These are phyloP conservation scores for Hoplostethus mediterraneus DNA, from an alignment of 2,797 vertebrate species.

Conservation along the genomic window DNA sequence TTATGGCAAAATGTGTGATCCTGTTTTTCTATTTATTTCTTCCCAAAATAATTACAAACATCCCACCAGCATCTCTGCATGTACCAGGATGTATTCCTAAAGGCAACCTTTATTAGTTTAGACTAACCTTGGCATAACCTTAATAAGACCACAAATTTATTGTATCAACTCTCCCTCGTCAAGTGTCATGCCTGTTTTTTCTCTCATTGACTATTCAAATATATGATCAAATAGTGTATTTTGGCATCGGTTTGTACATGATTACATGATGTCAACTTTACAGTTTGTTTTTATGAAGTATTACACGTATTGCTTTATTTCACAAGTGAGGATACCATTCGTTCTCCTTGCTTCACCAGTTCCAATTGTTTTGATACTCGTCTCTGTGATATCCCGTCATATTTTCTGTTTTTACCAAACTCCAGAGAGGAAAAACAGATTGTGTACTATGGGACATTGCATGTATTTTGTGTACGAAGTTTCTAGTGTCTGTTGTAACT, in stretches of 20 bases:
- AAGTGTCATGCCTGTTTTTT: neutral
- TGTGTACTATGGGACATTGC: conserved; percentile 71
- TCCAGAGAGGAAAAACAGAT: conserved; percentile 21
- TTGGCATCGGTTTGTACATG: conserved; percentile 18
- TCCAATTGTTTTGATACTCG: conserved; percentile 30
- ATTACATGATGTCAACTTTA: neutral
- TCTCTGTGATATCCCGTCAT: conserved; percentile 11
- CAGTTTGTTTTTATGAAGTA: conserved; percentile 33
- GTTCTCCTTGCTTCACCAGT: conserved; percentile 3
- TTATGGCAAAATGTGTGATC: neutral
- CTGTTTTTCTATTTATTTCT: neutral
- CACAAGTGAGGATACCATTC: neutral
- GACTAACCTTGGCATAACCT: neutral
- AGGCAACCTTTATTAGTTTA: conserved; percentile 6
- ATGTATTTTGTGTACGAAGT: conserved; percentile 83
- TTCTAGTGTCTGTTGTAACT: conserved; percentile 64
- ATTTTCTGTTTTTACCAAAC: conserved; percentile 33
- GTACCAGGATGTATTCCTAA: conserved; percentile 16
- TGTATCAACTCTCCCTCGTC: neutral
- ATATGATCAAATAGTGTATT: conserved; percentile 21
- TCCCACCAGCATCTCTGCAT: conserved; percentile 3
- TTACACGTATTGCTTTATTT: conserved; percentile 36
- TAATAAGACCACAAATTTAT: neutral
- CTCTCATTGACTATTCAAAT: conserved; percentile 15
- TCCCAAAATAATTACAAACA: neutral